Percentiles rank a stretch among this genome's conserved stretches.
phyloP scores from a whole-genome alignment of 2,113 vertebrate species.

The Nothoprocta pentlandii region DNA sequence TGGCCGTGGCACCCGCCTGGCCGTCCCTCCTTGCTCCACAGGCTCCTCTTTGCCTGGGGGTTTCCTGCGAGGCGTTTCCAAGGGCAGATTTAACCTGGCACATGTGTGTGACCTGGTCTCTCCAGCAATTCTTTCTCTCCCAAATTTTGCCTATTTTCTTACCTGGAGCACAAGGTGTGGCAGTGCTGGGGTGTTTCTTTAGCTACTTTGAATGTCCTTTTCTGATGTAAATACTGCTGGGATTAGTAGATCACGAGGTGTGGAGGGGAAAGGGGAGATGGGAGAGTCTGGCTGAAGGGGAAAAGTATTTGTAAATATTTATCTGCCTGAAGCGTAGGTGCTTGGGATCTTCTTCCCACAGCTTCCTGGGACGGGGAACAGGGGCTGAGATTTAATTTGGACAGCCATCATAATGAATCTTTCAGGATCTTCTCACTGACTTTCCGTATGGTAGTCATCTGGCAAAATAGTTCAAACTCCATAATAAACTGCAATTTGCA shows the following conservation, averaged over 20 bases:
- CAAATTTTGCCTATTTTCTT: not conserved
- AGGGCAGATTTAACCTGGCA: not conserved
- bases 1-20: constrained; percentile 3
- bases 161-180: not conserved
- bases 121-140: not conserved
- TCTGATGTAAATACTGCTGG: not conserved
- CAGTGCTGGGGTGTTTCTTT: not conserved
- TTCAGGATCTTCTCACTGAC: not conserved
- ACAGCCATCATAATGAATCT: not conserved
- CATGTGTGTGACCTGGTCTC: not conserved
- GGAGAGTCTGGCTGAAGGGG: not conserved
- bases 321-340: not conserved
- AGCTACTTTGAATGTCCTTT: constrained; percentile 3
- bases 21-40: not conserved
- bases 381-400: not conserved
- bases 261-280: not conserved
- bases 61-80: not conserved
- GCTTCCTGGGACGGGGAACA: not conserved
- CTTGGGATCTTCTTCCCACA: constrained; percentile 4
- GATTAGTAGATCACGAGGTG: not conserved
- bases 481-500: not conserved
- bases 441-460: not conserved
- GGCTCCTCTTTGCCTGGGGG: accelerated
- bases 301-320: constrained; percentile 18
- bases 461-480: not conserved